phyloP scores from a whole-genome alignment of 2,888 invertebrate species.

The Acanthosepion esculentum region DNA sequence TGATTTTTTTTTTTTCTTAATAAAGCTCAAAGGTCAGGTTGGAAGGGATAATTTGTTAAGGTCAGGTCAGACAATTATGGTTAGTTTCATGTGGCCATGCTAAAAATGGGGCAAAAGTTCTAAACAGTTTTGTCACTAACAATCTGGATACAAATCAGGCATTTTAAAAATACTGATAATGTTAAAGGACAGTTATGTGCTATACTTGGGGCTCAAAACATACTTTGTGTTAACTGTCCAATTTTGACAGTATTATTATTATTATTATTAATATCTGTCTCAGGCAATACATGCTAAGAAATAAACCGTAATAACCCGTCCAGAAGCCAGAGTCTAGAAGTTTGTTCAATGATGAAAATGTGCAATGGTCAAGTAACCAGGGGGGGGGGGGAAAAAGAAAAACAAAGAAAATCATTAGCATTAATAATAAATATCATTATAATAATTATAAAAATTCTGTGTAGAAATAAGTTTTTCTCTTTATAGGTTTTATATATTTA shows the following conservation, averaged over 20 bases:
- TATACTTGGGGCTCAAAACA: neutral
- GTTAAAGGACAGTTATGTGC: neutral
- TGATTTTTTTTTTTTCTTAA: neutral
- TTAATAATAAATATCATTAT: neutral
- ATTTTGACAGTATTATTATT: neutral
- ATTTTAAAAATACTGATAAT: neutral
- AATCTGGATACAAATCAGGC: neutral
- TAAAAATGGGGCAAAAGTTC: neutral
- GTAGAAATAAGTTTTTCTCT: neutral
- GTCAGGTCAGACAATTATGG: neutral
- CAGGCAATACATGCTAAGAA: conserved; percentile 55
- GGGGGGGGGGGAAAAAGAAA: too few relatives aligned
- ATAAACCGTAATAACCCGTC: conserved; percentile 68
- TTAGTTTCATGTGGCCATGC: neutral
- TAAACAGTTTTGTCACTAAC: neutral
- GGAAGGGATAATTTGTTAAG: neutral
- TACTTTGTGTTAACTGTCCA: neutral
- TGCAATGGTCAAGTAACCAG: neutral
- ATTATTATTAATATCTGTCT: neutral
- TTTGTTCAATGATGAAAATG: conserved; percentile 15
- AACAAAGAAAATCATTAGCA: neutral
- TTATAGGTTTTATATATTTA: neutral
- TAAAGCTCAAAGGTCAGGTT: neutral
- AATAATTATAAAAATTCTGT: neutral
- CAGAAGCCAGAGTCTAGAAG: conserved; percentile 70